Base-by-base conservation (phyloP, 2,888 invertebrate species). In the Orthonychiurus folsomi region DNA sequence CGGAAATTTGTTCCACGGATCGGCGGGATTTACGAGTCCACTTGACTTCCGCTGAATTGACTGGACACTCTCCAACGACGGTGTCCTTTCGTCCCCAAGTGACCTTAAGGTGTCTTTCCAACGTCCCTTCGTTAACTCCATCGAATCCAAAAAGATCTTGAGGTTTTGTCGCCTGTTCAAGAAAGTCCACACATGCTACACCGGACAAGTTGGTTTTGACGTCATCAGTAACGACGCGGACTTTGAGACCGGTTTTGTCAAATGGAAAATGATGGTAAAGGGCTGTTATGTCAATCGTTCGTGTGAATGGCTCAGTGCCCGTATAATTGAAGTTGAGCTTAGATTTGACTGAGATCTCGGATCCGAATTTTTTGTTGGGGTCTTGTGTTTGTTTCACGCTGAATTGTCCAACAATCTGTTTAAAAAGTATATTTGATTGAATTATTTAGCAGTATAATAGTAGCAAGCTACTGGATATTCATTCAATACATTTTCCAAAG, bases 331-430 rank as follows among this genome's bases (percentile, higher is more conserved):
- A 61, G 56, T 70, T 72, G 24, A 69, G 54, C 52, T 64, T 59
- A 23, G 68, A 62, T 60, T 72, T 72, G 52, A 62, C 63, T 50
- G 62, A 60, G 37, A 67, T 64, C 60, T 66, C 63, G 57, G 64
- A 62, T 66, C 72, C 72, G 55, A 69, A 50, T 63, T 69, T 69
- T 50, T 68, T 68, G 63, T 70, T 67, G 54, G 67, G 67, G 52
- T 72, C 72, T 23, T 64, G 12, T 61, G 65, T 64, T 58, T 67
- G 68, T 61, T 72, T 70, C 56, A 63, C 62, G 59, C 65, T 68
- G 55, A 69, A 53, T 66, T 68, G 69, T 50, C 68, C 71, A 65
- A 69, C 71, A n/a, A 71, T 50, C 60, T 67, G 67, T 23, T 70
- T 68, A 55, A 67, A 69, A 54, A 69, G 59, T 37, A 66, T 66